Percentiles rank a stretch among this genome's conserved stretches.
These are phyloP conservation scores for Paramormyrops kingsleyae DNA, from an alignment of 2,113 vertebrate species.

Conservation along the genomic window DNA sequence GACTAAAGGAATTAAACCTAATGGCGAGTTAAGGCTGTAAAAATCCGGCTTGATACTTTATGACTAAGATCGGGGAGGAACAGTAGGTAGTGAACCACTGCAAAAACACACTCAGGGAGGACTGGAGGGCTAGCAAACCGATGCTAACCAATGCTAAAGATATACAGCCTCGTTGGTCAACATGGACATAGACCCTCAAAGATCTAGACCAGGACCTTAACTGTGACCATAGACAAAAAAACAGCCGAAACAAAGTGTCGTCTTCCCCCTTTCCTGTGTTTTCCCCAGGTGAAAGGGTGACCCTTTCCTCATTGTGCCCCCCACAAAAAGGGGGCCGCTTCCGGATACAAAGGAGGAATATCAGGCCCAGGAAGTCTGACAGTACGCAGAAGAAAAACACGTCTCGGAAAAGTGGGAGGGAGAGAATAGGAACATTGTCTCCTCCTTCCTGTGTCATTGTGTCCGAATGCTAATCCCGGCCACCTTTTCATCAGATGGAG, in stretches of 20 bases:
- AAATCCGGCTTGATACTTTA: background rate
- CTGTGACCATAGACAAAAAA: constrained; percentile 48
- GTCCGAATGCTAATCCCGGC: constrained; percentile 29
- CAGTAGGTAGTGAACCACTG: background rate
- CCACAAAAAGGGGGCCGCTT: constrained; percentile 57
- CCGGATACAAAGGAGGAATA: constrained; percentile 56
- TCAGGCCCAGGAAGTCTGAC: constrained; percentile 65
- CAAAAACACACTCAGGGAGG: background rate
- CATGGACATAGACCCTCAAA: constrained; percentile 45
- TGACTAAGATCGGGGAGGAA: background rate
- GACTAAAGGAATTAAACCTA: background rate
- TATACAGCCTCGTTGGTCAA: background rate
- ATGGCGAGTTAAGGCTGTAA: background rate
- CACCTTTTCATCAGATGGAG: constrained; percentile 32
- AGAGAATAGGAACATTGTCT: constrained; percentile 60
- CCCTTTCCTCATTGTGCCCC: constrained; percentile 49
- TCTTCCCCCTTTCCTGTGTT: constrained; percentile 29
- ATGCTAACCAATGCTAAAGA: background rate
- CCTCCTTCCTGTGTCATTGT: constrained; percentile 65
- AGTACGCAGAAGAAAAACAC: constrained; percentile 45
- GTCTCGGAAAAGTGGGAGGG: constrained; percentile 55
- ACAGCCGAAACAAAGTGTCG: constrained; percentile 29
- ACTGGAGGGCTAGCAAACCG: background rate
- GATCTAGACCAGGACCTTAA: constrained; percentile 59
- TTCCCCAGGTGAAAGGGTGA: constrained; percentile 61